Evolutionary conservation across 2,888 invertebrate species (phyloP).

Genomic region (Amphipoea lucens): DNA sequence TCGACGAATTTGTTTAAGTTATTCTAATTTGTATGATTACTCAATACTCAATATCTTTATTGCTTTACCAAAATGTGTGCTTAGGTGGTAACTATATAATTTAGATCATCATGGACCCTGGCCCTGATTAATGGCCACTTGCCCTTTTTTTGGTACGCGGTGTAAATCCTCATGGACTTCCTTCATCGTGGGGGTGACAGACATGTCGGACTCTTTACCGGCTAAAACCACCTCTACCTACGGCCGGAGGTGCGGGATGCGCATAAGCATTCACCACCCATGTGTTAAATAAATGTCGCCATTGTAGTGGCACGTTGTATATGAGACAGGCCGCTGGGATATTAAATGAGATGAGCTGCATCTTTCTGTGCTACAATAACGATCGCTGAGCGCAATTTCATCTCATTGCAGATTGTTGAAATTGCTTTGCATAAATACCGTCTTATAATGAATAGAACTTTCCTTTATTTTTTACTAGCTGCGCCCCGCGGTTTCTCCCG

Average conservation of each 20-base stretch:
- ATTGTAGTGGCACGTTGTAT: background rate
- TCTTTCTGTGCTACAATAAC: constrained; percentile 3
- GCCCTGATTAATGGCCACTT: background rate
- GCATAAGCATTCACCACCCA: background rate
- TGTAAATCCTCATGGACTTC: no score
- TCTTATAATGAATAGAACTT: background rate
- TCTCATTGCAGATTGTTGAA: constrained; percentile 11
- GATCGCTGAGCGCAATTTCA: constrained; percentile 1
- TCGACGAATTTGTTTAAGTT: background rate
- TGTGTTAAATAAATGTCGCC: background rate
- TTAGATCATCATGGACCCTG: no score
- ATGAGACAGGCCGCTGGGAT: background rate
- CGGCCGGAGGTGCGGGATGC: no score
- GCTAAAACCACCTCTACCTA: no score
- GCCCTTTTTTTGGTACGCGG: no score
- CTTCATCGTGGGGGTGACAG: no score
- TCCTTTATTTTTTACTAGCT: background rate
- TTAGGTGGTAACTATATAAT: no score
- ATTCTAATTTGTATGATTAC: background rate
- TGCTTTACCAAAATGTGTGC: no score
- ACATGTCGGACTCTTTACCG: no score
- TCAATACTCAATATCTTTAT: no score
- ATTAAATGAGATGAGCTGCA: constrained; percentile 10
- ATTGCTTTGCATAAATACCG: constrained; percentile 23
- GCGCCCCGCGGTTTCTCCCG: no score